Evolutionary conservation across 2,888 invertebrate species (phyloP).

Genomic region (Epirrhoe alternata): DNA sequence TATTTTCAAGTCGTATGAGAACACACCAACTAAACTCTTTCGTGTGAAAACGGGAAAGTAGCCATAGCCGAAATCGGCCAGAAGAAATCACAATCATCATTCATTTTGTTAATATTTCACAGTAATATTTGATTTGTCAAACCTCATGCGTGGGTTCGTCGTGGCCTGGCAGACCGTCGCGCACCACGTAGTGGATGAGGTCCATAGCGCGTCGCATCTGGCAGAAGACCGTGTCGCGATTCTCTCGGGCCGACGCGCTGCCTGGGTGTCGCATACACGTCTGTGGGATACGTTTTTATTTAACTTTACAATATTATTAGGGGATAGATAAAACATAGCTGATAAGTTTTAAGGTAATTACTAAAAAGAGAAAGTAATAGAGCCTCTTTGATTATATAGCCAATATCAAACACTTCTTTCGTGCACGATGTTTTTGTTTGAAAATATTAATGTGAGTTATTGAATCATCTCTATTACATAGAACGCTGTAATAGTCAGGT

Average conservation of each 20-base stretch:
- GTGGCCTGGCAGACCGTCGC: constrained; percentile 93
- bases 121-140: constrained; percentile 43
- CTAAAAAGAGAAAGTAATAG: no score
- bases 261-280: constrained; percentile 97
- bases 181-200: constrained; percentile 98
- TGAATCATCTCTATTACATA: no score
- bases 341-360: no score
- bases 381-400: no score
- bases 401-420: no score
- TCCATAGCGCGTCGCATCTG: constrained; percentile 99
- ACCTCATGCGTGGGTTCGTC: constrained; percentile 84
- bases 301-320: neutral
- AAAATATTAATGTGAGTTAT: no score
- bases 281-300: constrained; percentile 67
- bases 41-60: no score
- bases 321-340: neutral
- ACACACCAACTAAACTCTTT: no score
- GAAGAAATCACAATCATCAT: neutral
- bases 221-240: constrained; percentile 98
- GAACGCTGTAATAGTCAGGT: no score
- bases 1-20: neutral
- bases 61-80: neutral
- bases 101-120: neutral
- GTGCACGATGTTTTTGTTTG: no score
- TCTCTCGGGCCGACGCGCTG: constrained; percentile 95